Percentiles rank a stretch among this genome's conserved stretches.
Evolutionary conservation across 1,140 invertebrate species (phyloP).

Genomic region (Dolichoris vasculosae): DNA sequence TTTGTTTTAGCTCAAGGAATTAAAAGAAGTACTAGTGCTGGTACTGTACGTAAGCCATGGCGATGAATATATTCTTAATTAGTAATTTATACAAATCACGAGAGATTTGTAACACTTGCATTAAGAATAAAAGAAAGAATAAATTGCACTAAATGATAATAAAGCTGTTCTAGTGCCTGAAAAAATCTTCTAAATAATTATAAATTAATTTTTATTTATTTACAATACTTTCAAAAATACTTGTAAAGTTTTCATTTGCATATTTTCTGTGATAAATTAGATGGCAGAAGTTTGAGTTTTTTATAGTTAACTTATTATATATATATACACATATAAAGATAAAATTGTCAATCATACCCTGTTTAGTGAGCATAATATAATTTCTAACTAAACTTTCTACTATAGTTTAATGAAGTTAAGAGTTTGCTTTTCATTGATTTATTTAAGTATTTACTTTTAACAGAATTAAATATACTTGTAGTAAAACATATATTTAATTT

Average conservation of each 20-base stretch:
- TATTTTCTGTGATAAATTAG: conserved; percentile 44
- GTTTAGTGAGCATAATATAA: conserved; percentile 33
- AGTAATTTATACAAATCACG: conserved; percentile 9
- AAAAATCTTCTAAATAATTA: conserved; percentile 37
- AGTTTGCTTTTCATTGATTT: conserved; percentile 27
- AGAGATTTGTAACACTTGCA: too few species aligned
- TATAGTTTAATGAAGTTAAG: conserved; percentile 17
- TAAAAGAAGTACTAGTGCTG: conserved; percentile 70
- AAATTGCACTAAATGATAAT: conserved; percentile 45
- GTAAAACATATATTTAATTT: conserved; percentile 24
- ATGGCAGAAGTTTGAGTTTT: conserved; percentile 30
- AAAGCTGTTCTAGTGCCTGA: conserved; percentile 46
- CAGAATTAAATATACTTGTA: neutral
- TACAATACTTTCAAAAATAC: conserved; percentile 21
- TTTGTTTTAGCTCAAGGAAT: conserved; percentile 66
- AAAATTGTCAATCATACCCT: conserved; percentile 17
- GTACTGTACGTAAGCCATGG: conserved; percentile 70
- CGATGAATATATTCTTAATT: conserved; percentile 57
- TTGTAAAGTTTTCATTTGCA: conserved; percentile 10
- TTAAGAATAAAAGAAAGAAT: conserved; percentile 29
- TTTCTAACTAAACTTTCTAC: conserved; percentile 20
- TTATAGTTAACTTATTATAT: conserved; percentile 16
- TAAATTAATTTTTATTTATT: conserved; percentile 28
- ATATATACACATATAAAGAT: conserved; percentile 30
- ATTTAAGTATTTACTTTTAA: conserved; percentile 31